A percentile compares a stretch with the other conserved stretches of the same genome.
Evolutionary conservation across 2,888 invertebrate species (phyloP).

Genomic region (Zonitis immaculata): DNA sequence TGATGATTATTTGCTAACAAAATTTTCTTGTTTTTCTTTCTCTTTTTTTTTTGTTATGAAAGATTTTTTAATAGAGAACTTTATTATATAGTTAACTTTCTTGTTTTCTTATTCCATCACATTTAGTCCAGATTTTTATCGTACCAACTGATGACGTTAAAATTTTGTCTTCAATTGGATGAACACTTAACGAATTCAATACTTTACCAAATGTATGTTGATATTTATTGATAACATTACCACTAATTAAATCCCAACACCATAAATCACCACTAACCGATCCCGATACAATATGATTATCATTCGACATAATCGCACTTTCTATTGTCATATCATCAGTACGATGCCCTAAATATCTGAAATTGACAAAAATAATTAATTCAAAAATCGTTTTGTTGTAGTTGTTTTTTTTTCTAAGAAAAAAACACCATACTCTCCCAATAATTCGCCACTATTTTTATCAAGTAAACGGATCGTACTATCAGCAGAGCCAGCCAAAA

Average conservation of each 20-base stretch:
- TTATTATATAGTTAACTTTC: conserved; percentile 2
- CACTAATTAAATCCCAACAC: conserved; percentile 86
- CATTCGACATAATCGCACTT: conserved; percentile 77
- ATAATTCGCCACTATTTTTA: conserved; percentile 73
- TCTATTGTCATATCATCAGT: conserved; percentile 82
- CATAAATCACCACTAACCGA: conserved; percentile 82
- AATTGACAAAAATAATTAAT: too few relatives aligned
- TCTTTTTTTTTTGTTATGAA: not conserved
- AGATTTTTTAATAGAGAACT: conserved; percentile 7
- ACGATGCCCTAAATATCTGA: conserved; percentile 77
- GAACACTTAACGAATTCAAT: conserved; percentile 75
- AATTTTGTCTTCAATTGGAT: conserved; percentile 69
- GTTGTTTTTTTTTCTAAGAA: too few relatives aligned
- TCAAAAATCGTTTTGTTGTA: too few relatives aligned
- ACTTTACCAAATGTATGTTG: conserved; percentile 55
- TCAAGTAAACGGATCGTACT: conserved; percentile 81
- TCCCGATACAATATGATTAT: conserved; percentile 83
- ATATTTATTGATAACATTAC: conserved; percentile 55
- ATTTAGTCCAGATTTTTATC: conserved; percentile 63
- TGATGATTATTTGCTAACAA: conserved; percentile 26
- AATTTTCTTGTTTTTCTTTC: conserved; percentile 15
- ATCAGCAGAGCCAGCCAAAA: conserved; percentile 80
- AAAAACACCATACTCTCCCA: conserved; percentile 65
- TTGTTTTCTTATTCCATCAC: conserved; percentile 26
- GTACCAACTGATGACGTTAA: conserved; percentile 71